phyloP scores from a whole-genome alignment of 2,888 invertebrate species.

The Rhopalosiphum nymphaeae region DNA sequence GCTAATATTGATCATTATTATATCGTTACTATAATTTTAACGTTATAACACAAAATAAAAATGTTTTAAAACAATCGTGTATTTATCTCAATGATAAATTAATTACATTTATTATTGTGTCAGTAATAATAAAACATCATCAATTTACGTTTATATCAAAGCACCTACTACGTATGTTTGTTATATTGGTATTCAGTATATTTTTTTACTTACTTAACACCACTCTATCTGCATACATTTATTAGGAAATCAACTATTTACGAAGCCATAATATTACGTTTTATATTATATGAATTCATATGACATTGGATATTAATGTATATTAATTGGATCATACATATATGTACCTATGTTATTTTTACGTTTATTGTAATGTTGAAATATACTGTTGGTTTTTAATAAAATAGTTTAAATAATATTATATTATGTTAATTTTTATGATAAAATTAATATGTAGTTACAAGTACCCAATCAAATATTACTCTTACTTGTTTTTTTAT shows the following conservation, averaged over 20 bases:
- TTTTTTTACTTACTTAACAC: background rate
- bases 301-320: no score
- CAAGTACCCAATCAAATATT: background rate
- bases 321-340: background rate
- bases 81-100: background rate
- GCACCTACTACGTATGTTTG: background rate
- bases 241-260: slow-evolving; percentile 21
- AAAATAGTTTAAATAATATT: background rate
- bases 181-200: background rate
- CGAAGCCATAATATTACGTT: background rate
- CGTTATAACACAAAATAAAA: background rate
- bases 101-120: background rate
- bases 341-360: background rate
- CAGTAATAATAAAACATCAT: background rate
- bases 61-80: background rate
- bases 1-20: background rate
- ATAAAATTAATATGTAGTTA: background rate
- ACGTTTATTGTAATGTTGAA: background rate
- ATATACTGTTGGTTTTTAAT: background rate
- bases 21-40: background rate
- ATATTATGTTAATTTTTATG: background rate
- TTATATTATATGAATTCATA: background rate
- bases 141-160: background rate
- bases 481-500: background rate
- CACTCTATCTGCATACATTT: background rate